Evolutionary conservation across 53 echinoderm and acorn worm species (phyloP).

Genomic region (Echinometra lucunter): DNA sequence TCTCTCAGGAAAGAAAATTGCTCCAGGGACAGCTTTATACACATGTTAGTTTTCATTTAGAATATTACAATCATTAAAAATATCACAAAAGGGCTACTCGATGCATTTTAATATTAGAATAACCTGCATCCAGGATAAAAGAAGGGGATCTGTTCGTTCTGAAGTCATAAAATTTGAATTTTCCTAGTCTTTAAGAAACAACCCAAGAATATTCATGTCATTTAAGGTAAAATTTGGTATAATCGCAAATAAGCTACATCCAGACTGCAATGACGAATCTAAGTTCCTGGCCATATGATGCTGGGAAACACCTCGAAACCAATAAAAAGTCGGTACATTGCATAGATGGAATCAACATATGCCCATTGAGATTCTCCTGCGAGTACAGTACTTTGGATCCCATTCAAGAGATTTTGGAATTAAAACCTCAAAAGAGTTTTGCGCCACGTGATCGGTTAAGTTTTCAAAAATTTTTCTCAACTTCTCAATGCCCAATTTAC

Average conservation of each 20-base stretch:
- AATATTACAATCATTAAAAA: conserved; percentile 54
- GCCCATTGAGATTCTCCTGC: background rate
- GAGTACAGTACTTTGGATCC: background rate
- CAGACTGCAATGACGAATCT: background rate
- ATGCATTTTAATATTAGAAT: background rate
- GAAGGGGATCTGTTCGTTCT: background rate
- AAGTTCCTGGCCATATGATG: background rate
- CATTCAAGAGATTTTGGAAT: background rate
- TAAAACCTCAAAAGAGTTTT: background rate
- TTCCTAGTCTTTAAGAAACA: conserved; percentile 33
- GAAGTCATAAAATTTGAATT: conserved; percentile 58
- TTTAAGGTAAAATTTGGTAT: background rate
- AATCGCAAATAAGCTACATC: background rate
- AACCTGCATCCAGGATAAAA: background rate
- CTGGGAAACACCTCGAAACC: conserved; percentile 4
- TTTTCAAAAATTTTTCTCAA: background rate
- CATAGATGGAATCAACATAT: conserved; percentile 51
- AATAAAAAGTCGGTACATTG: conserved; percentile 24
- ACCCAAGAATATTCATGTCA: conserved; percentile 18
- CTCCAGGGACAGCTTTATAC: conserved; percentile 32
- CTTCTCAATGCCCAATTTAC: background rate
- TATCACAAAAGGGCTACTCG: conserved; percentile 41
- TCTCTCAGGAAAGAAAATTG: conserved; percentile 10
- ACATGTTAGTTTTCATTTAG: conserved; percentile 23
- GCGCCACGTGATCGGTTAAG: background rate